Evolutionary conservation across 2,113 vertebrate species (phyloP).

Genomic region (Sebastes schlegelii): DNA sequence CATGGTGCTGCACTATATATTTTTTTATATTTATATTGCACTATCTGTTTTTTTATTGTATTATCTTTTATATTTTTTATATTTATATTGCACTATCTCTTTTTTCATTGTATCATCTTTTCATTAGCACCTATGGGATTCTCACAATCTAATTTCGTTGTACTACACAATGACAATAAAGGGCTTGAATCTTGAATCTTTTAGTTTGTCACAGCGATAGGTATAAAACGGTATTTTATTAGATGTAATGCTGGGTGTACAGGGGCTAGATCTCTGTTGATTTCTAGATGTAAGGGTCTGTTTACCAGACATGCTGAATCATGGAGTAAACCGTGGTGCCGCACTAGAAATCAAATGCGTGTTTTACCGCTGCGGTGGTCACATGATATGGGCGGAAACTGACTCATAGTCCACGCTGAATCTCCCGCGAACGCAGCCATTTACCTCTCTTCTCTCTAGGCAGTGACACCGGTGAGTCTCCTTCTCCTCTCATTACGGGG

Average conservation of each 20-base stretch:
- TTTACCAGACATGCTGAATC: conserved; percentile 30
- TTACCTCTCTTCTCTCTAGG: conserved; percentile 80
- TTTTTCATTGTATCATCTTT: not conserved
- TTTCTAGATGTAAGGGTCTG: not conserved
- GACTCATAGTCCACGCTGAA: conserved; percentile 81
- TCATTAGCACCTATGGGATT: too few species aligned
- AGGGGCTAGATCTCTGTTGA: not conserved
- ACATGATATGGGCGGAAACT: conserved; percentile 86
- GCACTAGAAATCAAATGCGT: not conserved
- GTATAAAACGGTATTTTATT: not conserved
- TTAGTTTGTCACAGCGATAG: not conserved
- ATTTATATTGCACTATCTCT: not conserved
- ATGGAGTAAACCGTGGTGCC: not conserved
- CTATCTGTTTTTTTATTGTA: too few species aligned
- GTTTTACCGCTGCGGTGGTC: conserved; percentile 65
- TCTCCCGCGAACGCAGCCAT: conserved; percentile 86
- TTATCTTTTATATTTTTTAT: too few species aligned
- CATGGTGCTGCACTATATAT: too few species aligned
- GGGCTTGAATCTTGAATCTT: not conserved
- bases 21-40: too few species aligned
- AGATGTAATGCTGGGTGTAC: not conserved
- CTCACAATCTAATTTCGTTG: too few species aligned
- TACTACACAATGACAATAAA: too few species aligned
- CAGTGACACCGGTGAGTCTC: conserved; percentile 77
- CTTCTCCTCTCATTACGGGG: not conserved